phyloP scores from a whole-genome alignment of 2,888 invertebrate genomes.

The Cosmia pyralina region DNA sequence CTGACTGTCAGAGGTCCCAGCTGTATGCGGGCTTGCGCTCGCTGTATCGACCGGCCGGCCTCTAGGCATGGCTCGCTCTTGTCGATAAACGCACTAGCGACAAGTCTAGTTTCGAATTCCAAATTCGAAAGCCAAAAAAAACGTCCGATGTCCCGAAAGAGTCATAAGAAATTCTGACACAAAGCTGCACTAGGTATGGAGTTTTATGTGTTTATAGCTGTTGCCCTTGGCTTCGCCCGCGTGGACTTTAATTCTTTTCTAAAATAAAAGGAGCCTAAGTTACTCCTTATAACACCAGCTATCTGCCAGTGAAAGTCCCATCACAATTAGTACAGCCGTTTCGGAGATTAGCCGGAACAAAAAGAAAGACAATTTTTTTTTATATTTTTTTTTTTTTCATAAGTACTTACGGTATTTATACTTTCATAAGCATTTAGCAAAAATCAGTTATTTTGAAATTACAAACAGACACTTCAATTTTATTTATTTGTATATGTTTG shows the following conservation, averaged over 20 bases:
- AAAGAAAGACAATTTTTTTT: too few relatives aligned
- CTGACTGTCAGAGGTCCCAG: constrained; percentile 78
- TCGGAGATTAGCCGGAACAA: too few relatives aligned
- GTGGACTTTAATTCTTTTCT: too few relatives aligned
- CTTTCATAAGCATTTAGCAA: too few relatives aligned
- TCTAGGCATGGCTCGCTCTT: constrained; percentile 66
- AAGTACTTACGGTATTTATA: too few relatives aligned
- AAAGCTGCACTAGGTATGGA: neutral
- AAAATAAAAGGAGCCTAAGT: too few relatives aligned
- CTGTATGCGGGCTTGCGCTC: constrained; percentile 83
- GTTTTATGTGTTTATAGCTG: neutral
- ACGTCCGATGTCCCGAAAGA: neutral
- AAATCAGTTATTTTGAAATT: too few relatives aligned
- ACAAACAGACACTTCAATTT: too few relatives aligned
- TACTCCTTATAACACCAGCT: neutral
- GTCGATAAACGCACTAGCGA: constrained; percentile 65
- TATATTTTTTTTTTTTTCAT: too few relatives aligned
- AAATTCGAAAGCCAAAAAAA: neutral
- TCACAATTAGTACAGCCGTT: neutral
- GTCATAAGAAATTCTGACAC: neutral
- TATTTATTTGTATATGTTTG: too few relatives aligned
- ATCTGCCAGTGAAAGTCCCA: neutral
- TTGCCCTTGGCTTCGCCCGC: too few relatives aligned
- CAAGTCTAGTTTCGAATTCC: neutral
- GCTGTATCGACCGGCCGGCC: constrained; percentile 83